A percentile compares a stretch with the other conserved stretches of the same genome.
These are phyloP conservation scores for Cylloceria caligata DNA, from an alignment of 2,888 invertebrate genomes.

Conservation along the genomic window DNA sequence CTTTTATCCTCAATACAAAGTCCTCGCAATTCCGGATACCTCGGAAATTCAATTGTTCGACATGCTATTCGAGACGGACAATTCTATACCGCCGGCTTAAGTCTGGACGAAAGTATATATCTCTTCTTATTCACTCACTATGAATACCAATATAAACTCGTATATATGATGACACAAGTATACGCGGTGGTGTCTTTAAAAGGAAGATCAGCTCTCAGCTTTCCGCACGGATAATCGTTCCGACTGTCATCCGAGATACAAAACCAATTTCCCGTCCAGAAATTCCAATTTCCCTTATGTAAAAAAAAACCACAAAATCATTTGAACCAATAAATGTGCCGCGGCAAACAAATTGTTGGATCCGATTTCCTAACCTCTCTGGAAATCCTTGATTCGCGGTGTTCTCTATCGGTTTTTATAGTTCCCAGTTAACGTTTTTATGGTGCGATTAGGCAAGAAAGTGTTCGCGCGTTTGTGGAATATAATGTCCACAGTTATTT, in stretches of 20 bases:
- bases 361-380: neutral
- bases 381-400: too few relatives aligned
- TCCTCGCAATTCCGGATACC: slow-evolving; percentile 31
- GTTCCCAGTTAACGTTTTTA: too few relatives aligned
- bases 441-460: neutral
- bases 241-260: slow-evolving; percentile 17
- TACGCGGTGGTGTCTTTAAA: neutral
- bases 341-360: neutral
- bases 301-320: neutral
- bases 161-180: neutral
- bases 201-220: slow-evolving; percentile 18
- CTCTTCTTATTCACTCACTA: slow-evolving; percentile 8
- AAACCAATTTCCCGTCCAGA: slow-evolving; percentile 2
- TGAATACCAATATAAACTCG: neutral
- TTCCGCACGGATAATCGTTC: slow-evolving; percentile 26
- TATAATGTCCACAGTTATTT: neutral
- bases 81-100: slow-evolving; percentile 18
- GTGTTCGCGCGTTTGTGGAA: neutral
- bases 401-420: too few relatives aligned
- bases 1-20: slow-evolving; percentile 23
- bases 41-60: slow-evolving; percentile 44
- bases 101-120: neutral
- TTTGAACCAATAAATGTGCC: neutral
- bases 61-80: slow-evolving; percentile 18
- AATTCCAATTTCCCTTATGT: neutral